These are phyloP conservation scores for Oligia strigilis DNA, from an alignment of 2,888 invertebrate genomes.

Conservation along the genomic window DNA sequence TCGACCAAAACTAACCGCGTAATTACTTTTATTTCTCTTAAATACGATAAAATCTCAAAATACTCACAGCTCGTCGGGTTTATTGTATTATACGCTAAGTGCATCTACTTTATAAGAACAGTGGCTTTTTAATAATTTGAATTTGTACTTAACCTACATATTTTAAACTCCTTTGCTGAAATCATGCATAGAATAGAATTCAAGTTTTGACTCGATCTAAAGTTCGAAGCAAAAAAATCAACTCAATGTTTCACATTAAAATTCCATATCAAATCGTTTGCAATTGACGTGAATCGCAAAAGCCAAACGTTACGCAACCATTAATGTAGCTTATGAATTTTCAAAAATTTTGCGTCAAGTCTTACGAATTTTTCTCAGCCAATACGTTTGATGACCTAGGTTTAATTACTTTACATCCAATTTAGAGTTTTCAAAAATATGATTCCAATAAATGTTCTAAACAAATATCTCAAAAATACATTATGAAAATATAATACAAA, in stretches of 20 bases:
- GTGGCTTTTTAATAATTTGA: slow-evolving; percentile 89
- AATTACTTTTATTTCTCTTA: slow-evolving; percentile 83
- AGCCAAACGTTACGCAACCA: slow-evolving; percentile 63
- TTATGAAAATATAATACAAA: slow-evolving; percentile 91
- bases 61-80: slow-evolving; percentile 91
- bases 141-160: slow-evolving; percentile 90
- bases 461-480: slow-evolving; percentile 90
- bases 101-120: slow-evolving; percentile 91
- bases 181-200: slow-evolving; percentile 77
- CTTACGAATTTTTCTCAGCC: slow-evolving; percentile 75
- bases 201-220: slow-evolving; percentile 75
- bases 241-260: slow-evolving; percentile 58
- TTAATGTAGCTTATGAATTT: slow-evolving; percentile 66
- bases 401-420: slow-evolving; percentile 83
- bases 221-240: slow-evolving; percentile 68
- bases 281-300: slow-evolving; percentile 63
- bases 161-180: slow-evolving; percentile 82
- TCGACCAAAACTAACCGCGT: slow-evolving; percentile 84
- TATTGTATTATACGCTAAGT: slow-evolving; percentile 90
- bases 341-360: slow-evolving; percentile 58
- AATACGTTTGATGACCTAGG: slow-evolving; percentile 84
- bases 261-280: slow-evolving; percentile 61
- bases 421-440: slow-evolving; percentile 90
- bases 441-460: slow-evolving; percentile 89
- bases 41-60: slow-evolving; percentile 91